Conservation (phyloP, 1,140 invertebrate species). For the Cephus cinctus region DNA sequence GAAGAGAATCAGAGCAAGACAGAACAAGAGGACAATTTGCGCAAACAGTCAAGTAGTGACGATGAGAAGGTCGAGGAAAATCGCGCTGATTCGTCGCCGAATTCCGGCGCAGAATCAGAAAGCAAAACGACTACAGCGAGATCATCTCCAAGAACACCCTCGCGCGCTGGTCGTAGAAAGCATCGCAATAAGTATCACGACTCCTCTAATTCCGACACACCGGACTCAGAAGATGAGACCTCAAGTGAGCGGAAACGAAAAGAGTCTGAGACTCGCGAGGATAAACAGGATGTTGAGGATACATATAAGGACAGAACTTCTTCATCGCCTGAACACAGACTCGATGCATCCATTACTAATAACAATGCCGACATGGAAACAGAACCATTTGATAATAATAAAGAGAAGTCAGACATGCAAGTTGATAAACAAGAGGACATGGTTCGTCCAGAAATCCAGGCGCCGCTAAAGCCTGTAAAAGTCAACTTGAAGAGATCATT, state of each 20-base stretch:
- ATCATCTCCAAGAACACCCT: conserved; percentile 13
- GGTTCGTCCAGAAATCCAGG: conserved; percentile 15
- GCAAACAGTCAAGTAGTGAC: conserved; percentile 24
- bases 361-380: conserved; percentile 9
- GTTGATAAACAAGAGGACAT: conserved; percentile 25
- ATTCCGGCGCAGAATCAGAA: conserved; percentile 25
- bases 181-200: conserved; percentile 46
- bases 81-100: conserved; percentile 29
- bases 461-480: conserved; percentile 41
- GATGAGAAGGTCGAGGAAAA: conserved; percentile 28
- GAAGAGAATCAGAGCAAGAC: neutral
- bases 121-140: conserved; percentile 11
- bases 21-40: conserved; percentile 16
- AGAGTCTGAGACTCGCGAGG: conserved; percentile 7
- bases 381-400: conserved; percentile 15
- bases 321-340: conserved; percentile 14
- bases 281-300: conserved; percentile 19
- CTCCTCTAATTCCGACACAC: conserved; percentile 45
- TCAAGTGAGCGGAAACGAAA: conserved; percentile 22
- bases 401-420: conserved; percentile 17
- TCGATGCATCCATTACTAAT: conserved; percentile 5
- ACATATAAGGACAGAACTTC: conserved; percentile 11
- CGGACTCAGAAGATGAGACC: conserved; percentile 43
- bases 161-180: conserved; percentile 35
- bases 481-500: conserved; percentile 51